These are phyloP conservation scores for Cyanocitta stelleri DNA, from an alignment of 2,113 vertebrate genomes.

Conservation along the genomic window DNA sequence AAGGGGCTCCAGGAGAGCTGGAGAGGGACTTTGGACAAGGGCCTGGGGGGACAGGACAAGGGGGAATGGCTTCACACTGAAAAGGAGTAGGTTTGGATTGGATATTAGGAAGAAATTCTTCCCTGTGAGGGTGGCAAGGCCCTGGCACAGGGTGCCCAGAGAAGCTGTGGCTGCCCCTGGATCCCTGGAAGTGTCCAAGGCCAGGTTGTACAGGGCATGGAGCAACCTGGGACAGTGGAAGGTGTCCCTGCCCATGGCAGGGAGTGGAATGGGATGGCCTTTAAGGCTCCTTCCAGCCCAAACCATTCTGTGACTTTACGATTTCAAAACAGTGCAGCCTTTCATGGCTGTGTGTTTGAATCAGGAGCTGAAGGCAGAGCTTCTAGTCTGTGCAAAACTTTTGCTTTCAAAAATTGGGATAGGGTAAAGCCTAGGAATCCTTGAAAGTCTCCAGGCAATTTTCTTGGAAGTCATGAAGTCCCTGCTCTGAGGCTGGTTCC, in stretches of 20 bases:
- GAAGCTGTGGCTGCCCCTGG: not conserved
- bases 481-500: not conserved
- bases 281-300: not conserved
- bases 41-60: not conserved
- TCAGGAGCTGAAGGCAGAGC: not conserved
- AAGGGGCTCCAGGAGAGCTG: not conserved
- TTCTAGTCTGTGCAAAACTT: not conserved
- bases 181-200: not conserved
- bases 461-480: not conserved
- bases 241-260: not conserved
- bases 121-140: rapidly evolving
- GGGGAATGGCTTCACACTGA: not conserved
- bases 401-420: not conserved
- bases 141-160: not conserved
- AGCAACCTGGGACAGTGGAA: rapidly evolving
- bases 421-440: not conserved
- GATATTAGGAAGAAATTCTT: not conserved
- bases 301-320: not conserved
- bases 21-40: not conserved
- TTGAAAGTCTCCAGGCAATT: not conserved
- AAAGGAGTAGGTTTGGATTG: not conserved
- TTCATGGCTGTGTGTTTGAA: not conserved
- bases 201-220: rapidly evolving
- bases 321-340: not conserved
- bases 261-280: rapidly evolving